These are phyloP conservation scores for Lucilia sericata DNA, from an alignment of 1,140 invertebrate genomes.

Conservation along the genomic window DNA sequence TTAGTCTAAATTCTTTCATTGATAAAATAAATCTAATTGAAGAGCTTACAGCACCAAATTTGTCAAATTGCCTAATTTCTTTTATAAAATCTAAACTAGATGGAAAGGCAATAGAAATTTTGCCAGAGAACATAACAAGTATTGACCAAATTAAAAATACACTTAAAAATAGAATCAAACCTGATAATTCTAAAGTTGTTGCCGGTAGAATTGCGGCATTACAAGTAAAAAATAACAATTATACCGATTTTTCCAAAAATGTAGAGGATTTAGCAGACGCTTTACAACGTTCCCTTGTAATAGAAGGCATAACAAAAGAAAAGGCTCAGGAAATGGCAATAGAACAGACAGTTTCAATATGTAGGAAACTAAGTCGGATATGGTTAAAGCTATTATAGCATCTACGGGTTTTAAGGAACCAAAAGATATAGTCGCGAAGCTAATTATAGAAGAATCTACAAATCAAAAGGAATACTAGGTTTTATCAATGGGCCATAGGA, in stretches of 20 bases:
- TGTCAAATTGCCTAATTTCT: background rate
- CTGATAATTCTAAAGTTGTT: background rate
- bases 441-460: background rate
- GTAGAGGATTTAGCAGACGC: constrained; percentile 27
- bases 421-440: background rate
- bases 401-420: background rate
- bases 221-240: background rate
- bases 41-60: background rate
- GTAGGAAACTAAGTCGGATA: background rate
- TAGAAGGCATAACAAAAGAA: constrained; percentile 25
- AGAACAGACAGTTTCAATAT: background rate
- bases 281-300: background rate
- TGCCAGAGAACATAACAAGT: background rate
- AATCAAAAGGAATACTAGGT: background rate
- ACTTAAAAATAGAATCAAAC: background rate
- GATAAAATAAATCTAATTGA: background rate
- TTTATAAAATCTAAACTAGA: background rate
- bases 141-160: too few relatives aligned
- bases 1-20: background rate
- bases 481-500: background rate
- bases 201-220: too few relatives aligned
- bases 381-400: background rate
- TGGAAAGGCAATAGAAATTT: background rate
- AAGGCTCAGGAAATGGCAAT: constrained; percentile 36
- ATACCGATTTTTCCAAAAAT: background rate